Evolutionary conservation across 2,113 vertebrate species (phyloP).

Genomic region (Rhipidura dahli): DNA sequence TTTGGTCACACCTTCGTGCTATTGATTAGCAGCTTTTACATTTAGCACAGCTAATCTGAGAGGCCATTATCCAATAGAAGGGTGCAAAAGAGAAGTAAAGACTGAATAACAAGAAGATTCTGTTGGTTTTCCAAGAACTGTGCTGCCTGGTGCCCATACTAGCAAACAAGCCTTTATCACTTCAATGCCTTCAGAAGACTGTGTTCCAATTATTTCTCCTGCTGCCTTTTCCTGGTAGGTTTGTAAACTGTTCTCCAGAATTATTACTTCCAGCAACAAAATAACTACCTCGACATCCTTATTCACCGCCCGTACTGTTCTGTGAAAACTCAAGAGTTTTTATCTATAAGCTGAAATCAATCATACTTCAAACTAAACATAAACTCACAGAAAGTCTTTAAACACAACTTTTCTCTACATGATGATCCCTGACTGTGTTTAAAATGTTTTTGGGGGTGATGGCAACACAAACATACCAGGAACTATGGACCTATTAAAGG

Average conservation of each 20-base stretch:
- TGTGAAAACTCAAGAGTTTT: neutral
- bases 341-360: neutral
- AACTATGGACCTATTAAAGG: neutral
- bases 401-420: neutral
- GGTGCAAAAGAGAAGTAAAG: neutral
- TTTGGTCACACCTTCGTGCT: neutral
- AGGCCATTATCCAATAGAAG: neutral
- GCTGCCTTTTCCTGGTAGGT: neutral
- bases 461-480: neutral
- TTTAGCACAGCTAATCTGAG: slow-evolving; percentile 3
- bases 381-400: neutral
- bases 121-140: neutral
- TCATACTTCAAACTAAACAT: neutral
- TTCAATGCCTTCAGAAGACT: neutral
- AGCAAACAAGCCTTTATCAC: neutral
- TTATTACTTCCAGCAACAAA: neutral
- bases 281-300: neutral
- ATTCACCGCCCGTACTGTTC: neutral
- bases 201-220: neutral
- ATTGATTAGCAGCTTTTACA: slow-evolving; percentile 4
- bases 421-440: neutral
- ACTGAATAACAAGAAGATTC: neutral
- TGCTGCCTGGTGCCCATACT: neutral
- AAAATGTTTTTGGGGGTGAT: neutral
- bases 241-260: neutral